Base-by-base conservation (phyloP, 1,140 invertebrate genomes). In the Hyposmocoma kahamanoa region DNA sequence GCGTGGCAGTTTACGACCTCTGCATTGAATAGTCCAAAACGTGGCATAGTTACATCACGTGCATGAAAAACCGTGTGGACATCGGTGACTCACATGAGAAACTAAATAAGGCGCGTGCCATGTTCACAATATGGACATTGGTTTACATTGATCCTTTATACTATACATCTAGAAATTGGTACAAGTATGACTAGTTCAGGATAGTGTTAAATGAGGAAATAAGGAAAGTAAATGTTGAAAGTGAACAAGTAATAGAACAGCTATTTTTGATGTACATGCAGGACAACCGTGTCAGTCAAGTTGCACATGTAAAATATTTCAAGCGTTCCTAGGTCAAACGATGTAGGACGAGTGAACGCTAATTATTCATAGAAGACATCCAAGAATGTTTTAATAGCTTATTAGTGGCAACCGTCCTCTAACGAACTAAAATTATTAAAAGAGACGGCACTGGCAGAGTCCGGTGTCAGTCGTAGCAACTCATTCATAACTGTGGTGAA, bases 401-500 rank as follows among this genome's bases (percentile, higher is more conserved):
- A 34, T 34, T 9, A 9, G 30, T 34, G 30, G 30, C 24, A 26
- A 26, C 4, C 30, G 30, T n/a, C n/a, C n/a, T n/a, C 13, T 34
- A 26, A 26, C 13, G 6, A 34, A 34, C 30, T 6, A 34, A 34
- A 34, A 34, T 34, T 34, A 34, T 34, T 34, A 13, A 34, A 13
- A 34, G 24, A 34, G 30, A 34, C 30, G 30, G 15, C 4, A 34
- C 30, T n/a, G n/a, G 6, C 30, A 4, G 30, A 34, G 30, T 34
- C 30, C 30, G 30, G n/a, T 34, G 13, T 34, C 30, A 6, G 30
- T 9, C 15, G 24, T 54, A 48, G 47, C 43, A 32, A 43, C 53
- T 71, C 76, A 75, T 80, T 80, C 76, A 77, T 68, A 73, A 62
- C 60, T 57, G 39, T 44, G 54, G 51, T 53, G 32, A 19, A 66